A percentile compares a stretch with the other conserved stretches of the same genome.
Conservation (phyloP, 2,797 vertebrate species). For the Prunella strophiata region DNA sequence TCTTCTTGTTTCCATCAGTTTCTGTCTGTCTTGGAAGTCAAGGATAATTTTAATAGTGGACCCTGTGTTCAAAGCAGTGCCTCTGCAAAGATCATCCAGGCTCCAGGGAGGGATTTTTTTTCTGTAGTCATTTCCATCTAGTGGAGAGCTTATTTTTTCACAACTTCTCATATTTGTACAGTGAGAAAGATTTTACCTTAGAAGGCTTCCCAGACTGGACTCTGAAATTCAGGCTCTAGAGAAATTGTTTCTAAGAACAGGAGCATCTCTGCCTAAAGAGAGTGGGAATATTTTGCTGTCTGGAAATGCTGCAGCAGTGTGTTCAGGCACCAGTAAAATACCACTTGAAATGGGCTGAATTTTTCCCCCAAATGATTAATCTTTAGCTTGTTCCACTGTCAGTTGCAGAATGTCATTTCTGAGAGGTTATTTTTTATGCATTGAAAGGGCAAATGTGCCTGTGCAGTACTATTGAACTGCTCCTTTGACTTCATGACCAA, state of each 20-base stretch:
- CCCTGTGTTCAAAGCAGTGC: neutral
- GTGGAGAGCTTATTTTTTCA: neutral
- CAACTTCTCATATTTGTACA: neutral
- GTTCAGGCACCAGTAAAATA: slow-evolving; percentile 22
- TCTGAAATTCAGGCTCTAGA: neutral
- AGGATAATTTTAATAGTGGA: neutral
- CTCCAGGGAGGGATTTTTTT: neutral
- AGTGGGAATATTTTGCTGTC: neutral
- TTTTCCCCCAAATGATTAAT: neutral
- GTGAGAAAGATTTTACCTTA: neutral
- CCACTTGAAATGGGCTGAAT: neutral
- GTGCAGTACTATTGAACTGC: neutral
- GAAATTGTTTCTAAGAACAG: neutral
- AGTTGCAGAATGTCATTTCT: slow-evolving; percentile 7
- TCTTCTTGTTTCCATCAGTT: neutral
- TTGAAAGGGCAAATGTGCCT: neutral
- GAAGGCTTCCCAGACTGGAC: neutral
- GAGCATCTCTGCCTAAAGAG: neutral
- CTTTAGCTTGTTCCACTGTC: neutral
- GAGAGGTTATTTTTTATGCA: neutral
- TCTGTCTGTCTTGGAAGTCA: neutral
- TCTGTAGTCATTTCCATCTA: neutral
- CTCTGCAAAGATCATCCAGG: neutral
- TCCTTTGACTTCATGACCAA: slow-evolving; percentile 15
- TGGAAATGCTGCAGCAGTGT: neutral